These are phyloP conservation scores for Torymus texanus DNA, from an alignment of 2,888 invertebrate species.

Conservation along the genomic window DNA sequence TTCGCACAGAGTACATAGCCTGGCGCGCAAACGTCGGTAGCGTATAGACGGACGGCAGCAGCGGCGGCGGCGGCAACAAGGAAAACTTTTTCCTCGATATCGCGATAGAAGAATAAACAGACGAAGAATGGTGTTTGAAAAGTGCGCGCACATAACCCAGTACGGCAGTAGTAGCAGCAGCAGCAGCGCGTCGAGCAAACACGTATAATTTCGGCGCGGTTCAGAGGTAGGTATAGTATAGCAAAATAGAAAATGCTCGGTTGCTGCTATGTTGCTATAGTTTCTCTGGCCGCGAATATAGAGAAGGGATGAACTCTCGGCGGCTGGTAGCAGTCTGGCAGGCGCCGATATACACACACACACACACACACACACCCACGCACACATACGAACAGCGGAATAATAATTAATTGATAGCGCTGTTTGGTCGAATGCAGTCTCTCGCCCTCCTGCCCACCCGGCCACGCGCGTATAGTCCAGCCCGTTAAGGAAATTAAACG, in stretches of 20 bases:
- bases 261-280: neutral
- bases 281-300: neutral
- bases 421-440: conserved; percentile 61
- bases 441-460: neutral
- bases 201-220: neutral
- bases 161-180: neutral
- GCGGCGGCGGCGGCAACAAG: no score
- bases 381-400: conserved; percentile 48
- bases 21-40: no score
- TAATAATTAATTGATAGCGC: conserved; percentile 68
- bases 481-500: conserved; percentile 67
- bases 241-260: conserved; percentile 30
- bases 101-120: neutral
- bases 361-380: neutral
- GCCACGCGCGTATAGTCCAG: conserved; percentile 56
- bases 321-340: conserved; percentile 2
- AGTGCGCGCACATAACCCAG: neutral
- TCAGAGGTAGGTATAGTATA: neutral
- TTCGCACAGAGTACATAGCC: no score
- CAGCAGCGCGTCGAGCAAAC: neutral
- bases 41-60: no score
- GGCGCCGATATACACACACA: conserved; percentile 19
- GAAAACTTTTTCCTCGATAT: neutral
- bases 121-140: neutral
- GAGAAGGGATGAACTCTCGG: neutral